Percentiles rank a stretch among this genome's conserved stretches.
Conservation (phyloP, 1,140 invertebrate species). For the Venturia canescens region DNA sequence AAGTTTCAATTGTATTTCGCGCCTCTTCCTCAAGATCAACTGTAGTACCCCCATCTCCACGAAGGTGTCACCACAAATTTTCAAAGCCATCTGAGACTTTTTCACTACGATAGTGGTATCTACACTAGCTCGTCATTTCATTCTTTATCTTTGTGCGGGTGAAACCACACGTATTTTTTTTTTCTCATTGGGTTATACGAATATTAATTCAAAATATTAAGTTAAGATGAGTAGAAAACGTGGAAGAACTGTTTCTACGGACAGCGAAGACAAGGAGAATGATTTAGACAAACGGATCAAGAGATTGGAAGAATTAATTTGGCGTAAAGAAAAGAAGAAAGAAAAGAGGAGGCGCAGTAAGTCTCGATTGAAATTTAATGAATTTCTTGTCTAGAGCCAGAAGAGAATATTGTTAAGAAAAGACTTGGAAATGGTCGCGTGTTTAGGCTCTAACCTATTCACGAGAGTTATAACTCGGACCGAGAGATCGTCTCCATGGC, state of each 20-base stretch:
- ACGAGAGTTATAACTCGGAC: slow-evolving; percentile 35
- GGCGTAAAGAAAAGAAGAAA: slow-evolving; percentile 1
- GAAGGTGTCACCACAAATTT: neutral
- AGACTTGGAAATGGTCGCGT: slow-evolving; percentile 3
- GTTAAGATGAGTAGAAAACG: slow-evolving; percentile 1
- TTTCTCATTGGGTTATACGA: slow-evolving; percentile 1
- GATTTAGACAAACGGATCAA: slow-evolving; percentile 3
- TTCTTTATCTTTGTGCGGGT: slow-evolving; percentile 18
- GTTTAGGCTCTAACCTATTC: slow-evolving; percentile 32
- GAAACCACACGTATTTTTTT: slow-evolving; percentile 33
- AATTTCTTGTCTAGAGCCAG: too few species aligned
- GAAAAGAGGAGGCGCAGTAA: slow-evolving; percentile 25
- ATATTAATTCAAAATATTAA: too few species aligned
- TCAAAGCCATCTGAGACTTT: neutral
- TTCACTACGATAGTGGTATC: neutral
- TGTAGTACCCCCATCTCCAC: too few species aligned
- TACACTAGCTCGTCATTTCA: too few species aligned
- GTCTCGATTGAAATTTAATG: neutral
- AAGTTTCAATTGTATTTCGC: too few species aligned
- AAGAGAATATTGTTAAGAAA: too few species aligned
- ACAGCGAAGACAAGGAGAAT: too few species aligned
- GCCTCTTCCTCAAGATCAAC: too few species aligned
- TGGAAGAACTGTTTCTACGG: slow-evolving; percentile 3
- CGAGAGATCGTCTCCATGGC: neutral
- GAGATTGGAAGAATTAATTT: slow-evolving; percentile 17